phyloP scores from a whole-genome alignment of 2,113 vertebrate species.

The Epinephelus lanceolatus region DNA sequence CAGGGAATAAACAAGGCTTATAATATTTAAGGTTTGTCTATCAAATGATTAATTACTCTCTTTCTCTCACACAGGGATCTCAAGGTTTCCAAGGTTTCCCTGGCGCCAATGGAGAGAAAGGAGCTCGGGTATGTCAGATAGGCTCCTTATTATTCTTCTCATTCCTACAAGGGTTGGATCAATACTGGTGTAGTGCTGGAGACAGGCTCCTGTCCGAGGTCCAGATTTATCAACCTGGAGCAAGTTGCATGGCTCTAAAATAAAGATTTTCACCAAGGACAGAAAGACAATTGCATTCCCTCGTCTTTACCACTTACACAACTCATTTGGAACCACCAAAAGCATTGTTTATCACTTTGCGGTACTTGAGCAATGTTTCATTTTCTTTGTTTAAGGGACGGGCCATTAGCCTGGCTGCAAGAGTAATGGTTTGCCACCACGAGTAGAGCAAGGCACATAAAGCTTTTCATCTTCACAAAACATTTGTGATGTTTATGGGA shows the following conservation, averaged over 20 bases:
- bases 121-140: constrained; percentile 89
- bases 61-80: constrained; percentile 88
- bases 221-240: constrained; percentile 44
- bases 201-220: constrained; percentile 31
- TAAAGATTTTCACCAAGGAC: constrained; percentile 45
- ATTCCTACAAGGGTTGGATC: constrained; percentile 43
- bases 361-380: constrained; percentile 65
- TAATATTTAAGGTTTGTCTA: constrained; percentile 43
- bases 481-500: constrained; percentile 65
- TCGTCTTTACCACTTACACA: constrained; percentile 49
- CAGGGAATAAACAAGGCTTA: constrained; percentile 19
- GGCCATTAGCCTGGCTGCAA: constrained; percentile 68
- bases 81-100: constrained; percentile 97
- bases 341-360: constrained; percentile 64
- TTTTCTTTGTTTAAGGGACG: constrained; percentile 64
- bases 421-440: constrained; percentile 70
- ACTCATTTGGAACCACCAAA: constrained; percentile 37
- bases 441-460: constrained; percentile 46
- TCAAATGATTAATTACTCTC: constrained; percentile 51
- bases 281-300: constrained; percentile 35
- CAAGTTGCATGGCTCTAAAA: constrained; percentile 36
- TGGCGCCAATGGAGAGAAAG: constrained; percentile 97
- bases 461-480: constrained; percentile 69
- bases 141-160: constrained; percentile 47
- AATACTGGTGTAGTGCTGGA: constrained; percentile 7